phyloP scores from a whole-genome alignment of 1,140 invertebrate genomes.

The Eumaeus atala region DNA sequence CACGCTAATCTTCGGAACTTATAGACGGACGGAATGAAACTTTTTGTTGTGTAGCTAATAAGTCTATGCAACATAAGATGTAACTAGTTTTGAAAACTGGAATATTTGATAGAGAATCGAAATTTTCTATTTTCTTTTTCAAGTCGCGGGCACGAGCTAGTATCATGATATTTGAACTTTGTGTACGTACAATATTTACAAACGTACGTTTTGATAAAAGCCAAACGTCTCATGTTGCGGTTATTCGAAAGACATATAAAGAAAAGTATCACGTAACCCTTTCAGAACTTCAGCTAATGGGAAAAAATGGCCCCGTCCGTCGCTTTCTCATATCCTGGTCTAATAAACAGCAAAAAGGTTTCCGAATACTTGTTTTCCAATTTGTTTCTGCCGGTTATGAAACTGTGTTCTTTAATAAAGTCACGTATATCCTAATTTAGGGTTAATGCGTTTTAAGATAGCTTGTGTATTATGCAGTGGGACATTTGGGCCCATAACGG shows the following conservation, averaged over 20 bases:
- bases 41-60: too few species aligned
- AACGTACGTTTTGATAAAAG: slow-evolving; percentile 5
- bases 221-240: slow-evolving; percentile 4
- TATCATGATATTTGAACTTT: too few species aligned
- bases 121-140: too few species aligned
- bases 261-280: slow-evolving; percentile 11
- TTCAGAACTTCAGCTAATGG: slow-evolving; percentile 7
- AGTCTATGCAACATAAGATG: too few species aligned
- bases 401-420: slow-evolving; percentile 2
- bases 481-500: not conserved
- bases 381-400: slow-evolving; percentile 1
- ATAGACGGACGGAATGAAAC: too few species aligned
- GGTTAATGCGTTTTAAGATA: slow-evolving; percentile 6
- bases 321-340: slow-evolving; percentile 6
- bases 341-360: slow-evolving; percentile 5
- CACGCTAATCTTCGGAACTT: too few species aligned
- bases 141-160: too few species aligned
- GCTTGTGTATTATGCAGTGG: not conserved
- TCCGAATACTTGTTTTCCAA: not conserved
- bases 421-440: slow-evolving; percentile 7
- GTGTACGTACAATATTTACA: not conserved
- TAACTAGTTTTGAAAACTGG: too few species aligned
- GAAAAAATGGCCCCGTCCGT: slow-evolving; percentile 6
- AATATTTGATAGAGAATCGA: too few species aligned
- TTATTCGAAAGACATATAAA: not conserved